phyloP scores from a whole-genome alignment of 2,797 vertebrate genomes.

The Xerus rutilus region DNA sequence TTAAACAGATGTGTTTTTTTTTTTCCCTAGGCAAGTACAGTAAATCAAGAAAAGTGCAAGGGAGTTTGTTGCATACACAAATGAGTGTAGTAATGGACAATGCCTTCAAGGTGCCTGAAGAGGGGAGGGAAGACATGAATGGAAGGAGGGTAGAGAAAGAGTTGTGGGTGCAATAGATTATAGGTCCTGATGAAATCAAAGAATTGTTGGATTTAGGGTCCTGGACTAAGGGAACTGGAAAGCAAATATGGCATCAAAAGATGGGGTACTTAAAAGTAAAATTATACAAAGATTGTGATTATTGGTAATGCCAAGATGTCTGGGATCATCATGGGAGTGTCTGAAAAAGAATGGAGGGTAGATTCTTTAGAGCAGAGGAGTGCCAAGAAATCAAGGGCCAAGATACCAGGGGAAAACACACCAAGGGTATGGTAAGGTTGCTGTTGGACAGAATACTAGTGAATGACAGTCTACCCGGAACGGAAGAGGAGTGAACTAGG shows the following conservation, averaged over 20 bases:
- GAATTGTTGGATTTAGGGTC: background rate
- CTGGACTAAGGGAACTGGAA: background rate
- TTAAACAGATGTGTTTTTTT: background rate
- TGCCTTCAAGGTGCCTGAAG: background rate
- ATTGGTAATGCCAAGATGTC: background rate
- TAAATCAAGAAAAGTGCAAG: background rate
- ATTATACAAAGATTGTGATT: background rate
- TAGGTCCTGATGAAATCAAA: background rate
- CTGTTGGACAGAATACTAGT: background rate
- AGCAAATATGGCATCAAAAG: constrained; percentile 4
- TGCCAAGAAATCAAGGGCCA: background rate
- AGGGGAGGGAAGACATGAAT: background rate
- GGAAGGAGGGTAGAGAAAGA: background rate
- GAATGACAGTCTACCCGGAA: background rate
- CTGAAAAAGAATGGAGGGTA: background rate
- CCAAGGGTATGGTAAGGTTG: background rate
- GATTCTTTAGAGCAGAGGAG: background rate
- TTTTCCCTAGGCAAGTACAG: background rate
- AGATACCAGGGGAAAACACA: background rate
- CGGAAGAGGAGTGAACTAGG: background rate
- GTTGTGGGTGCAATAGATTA: background rate
- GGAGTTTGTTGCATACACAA: background rate
- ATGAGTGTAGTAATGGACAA: background rate
- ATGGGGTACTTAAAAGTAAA: background rate
- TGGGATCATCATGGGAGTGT: background rate